phyloP scores from a whole-genome alignment of 2,797 vertebrate genomes.

The Eulemur coronatus region DNA sequence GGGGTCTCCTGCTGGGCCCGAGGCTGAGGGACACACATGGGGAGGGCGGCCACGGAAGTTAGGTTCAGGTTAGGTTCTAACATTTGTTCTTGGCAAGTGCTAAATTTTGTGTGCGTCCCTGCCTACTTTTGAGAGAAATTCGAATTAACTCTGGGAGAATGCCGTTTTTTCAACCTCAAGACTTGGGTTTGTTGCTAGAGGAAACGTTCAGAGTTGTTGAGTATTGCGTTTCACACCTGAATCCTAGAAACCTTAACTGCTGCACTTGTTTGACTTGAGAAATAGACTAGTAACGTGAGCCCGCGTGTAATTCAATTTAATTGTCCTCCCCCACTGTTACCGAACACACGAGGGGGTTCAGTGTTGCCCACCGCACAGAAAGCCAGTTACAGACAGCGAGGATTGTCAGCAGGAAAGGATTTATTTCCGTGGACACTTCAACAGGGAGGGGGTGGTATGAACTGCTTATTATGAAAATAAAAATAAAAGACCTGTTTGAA shows the following conservation, averaged over 20 bases:
- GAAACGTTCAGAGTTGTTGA: background rate
- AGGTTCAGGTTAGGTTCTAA: background rate
- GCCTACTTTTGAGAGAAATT: background rate
- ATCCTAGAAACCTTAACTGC: background rate
- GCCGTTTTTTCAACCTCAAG: background rate
- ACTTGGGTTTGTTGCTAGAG: background rate
- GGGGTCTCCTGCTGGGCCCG: rapidly evolving
- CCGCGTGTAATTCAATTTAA: background rate
- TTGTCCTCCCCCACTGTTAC: background rate
- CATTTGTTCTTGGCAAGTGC: background rate
- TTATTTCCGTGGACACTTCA: too few species aligned
- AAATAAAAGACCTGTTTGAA: background rate
- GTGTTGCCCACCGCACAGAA: too few species aligned
- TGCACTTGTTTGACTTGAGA: background rate
- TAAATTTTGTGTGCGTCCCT: background rate
- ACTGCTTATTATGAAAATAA: background rate
- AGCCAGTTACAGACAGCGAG: too few species aligned
- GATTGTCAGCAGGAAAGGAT: too few species aligned
- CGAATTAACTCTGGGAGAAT: background rate
- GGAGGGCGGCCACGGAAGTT: background rate
- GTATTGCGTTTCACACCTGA: background rate
- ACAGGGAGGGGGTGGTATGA: too few species aligned
- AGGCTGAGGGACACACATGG: background rate
- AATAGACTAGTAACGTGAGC: background rate
- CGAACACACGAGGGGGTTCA: too few species aligned